Evolutionary conservation across 2,888 invertebrate species (phyloP).

Genomic region (Lochmaea crataegi): DNA sequence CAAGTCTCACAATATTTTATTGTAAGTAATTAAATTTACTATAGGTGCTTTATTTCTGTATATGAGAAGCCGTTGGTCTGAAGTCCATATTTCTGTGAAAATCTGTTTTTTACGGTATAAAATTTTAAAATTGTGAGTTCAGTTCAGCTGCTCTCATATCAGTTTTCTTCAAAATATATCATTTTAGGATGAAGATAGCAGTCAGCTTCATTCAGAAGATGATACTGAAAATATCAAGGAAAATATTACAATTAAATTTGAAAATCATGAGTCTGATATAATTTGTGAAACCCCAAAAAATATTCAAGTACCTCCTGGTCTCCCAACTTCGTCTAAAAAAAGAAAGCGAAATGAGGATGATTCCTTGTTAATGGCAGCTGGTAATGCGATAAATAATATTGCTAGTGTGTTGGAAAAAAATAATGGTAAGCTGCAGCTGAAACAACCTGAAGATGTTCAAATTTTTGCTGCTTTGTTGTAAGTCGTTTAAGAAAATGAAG

Average conservation of each 20-base stretch:
- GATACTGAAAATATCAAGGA: too few relatives aligned
- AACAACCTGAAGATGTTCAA: neutral
- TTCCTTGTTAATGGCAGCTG: neutral
- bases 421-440: too few relatives aligned
- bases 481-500: constrained; percentile 1
- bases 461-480: constrained; percentile 7
- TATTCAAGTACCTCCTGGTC: neutral
- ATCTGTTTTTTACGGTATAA: too few relatives aligned
- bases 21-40: neutral
- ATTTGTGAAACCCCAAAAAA: too few relatives aligned
- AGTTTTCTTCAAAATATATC: neutral
- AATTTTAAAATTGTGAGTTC: constrained; percentile 4
- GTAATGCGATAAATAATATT: constrained; percentile 2
- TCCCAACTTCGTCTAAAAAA: neutral
- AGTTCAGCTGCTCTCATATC: neutral
- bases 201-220: too few relatives aligned
- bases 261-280: too few relatives aligned
- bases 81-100: neutral
- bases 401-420: neutral
- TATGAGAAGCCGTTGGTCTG: neutral
- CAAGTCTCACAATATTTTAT: neutral
- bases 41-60: neutral
- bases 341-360: constrained; percentile 11
- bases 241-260: too few relatives aligned
- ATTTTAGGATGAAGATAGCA: constrained; percentile 1